Evolutionary conservation across 2,113 vertebrate species (phyloP).

Genomic region (Cyanocitta stelleri): DNA sequence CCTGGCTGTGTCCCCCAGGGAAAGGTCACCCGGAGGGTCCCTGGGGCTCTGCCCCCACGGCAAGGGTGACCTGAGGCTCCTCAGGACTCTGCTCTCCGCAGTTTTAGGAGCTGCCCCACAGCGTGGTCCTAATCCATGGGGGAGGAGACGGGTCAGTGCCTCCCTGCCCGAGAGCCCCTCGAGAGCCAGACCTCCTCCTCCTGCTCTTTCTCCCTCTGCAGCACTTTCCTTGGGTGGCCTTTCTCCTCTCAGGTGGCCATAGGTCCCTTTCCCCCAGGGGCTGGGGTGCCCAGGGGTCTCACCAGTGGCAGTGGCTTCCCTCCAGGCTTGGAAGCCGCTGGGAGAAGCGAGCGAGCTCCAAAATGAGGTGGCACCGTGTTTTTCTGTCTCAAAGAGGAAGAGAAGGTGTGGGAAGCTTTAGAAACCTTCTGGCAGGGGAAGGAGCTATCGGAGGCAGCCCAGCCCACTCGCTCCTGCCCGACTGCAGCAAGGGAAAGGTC

Average conservation of each 20-base stretch:
- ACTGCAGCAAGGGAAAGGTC: slow-evolving; percentile 23
- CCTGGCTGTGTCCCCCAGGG: background rate
- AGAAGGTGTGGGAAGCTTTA: slow-evolving; percentile 54
- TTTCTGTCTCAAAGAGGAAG: slow-evolving; percentile 44
- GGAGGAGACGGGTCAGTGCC: background rate
- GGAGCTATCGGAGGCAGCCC: slow-evolving; percentile 33
- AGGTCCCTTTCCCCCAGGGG: slow-evolving; percentile 1
- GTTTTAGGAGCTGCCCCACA: background rate
- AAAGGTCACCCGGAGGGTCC: background rate
- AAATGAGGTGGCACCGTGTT: background rate
- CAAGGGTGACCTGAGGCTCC: background rate
- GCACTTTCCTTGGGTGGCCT: background rate
- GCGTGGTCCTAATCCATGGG: background rate
- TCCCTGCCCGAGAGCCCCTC: background rate
- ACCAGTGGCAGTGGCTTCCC: background rate
- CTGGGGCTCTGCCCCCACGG: background rate
- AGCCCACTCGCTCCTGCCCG: slow-evolving; percentile 39
- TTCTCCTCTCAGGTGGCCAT: background rate
- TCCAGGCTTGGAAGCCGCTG: background rate
- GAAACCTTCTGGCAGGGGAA: slow-evolving; percentile 53
- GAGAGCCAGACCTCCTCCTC: background rate
- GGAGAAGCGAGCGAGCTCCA: background rate
- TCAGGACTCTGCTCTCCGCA: background rate
- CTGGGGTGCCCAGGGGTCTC: background rate
- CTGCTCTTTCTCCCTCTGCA: background rate